Base-by-base conservation (phyloP, 2,888 invertebrate genomes). In the Hyposoter didymator region DNA sequence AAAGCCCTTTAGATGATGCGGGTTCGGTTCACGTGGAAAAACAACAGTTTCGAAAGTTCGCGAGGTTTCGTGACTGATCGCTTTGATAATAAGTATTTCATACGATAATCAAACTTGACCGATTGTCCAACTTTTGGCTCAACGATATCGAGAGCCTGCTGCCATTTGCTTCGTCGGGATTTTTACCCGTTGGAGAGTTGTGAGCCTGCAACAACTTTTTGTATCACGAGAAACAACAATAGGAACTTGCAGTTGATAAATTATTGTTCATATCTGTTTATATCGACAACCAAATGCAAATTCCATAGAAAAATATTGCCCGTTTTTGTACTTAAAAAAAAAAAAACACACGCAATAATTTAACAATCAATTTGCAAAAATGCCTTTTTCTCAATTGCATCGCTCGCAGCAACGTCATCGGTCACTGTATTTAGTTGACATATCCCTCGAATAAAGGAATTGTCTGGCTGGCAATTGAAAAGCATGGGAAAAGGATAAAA, bases 381-480 rank as follows among this genome's bases (percentile, higher is more conserved):
- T 55, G 49, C 3, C 3, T 55, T 55, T 55, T 55, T 55, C 1
- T 2, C 3, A 1, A 8, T 55, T 55, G 55, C 22, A 10, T 22
- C 22, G n/a, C n/a, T 28, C 55, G 22, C 55, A 22, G 22, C 55
- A 4, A 55, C 3, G 12, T 55, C 22, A 12, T 55, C 55, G 10
- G 55, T 22, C 4, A 22, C 22, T 55, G 55, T 55, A 55, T 22
- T 55, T 28, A 28, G 22, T 55, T 55, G 4, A 12, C 22, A 55
- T 22, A 12, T 55, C 55, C 22, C 45, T 45, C 28, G 43, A 69
- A 45, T 69, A 45, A 35, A 39, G n/a, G n/a, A 17, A 66, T 10
- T 64, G 64, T 6, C 17, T 35, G n/a, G n/a, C 10, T 66, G 32
- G 66, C 39, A 35, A 49, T 64, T 17, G 28, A 72, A 49, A 66